phyloP scores from a whole-genome alignment of 2,797 vertebrate species.

The Spheniscus humboldti region DNA sequence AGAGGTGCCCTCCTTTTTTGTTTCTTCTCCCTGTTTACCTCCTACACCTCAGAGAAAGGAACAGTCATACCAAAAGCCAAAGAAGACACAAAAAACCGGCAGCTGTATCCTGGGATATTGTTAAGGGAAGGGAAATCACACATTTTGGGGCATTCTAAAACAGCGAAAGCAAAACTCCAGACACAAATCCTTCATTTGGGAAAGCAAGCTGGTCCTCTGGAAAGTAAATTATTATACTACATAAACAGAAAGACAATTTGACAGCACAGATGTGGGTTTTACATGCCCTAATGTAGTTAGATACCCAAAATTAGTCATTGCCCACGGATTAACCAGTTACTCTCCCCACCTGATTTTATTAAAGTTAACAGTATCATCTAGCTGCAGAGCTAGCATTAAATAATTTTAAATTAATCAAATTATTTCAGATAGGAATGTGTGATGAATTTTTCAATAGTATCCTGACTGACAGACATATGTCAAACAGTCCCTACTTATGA shows the following conservation, averaged over 20 bases:
- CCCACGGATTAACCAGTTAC: not conserved
- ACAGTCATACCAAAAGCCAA: not conserved
- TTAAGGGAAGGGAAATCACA: not conserved
- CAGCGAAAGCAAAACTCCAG: not conserved
- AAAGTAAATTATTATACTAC: not conserved
- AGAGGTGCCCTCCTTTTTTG: not conserved
- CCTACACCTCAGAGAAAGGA: not conserved
- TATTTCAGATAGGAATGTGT: not conserved
- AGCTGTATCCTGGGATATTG: not conserved
- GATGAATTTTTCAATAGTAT: not conserved
- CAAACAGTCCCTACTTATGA: not conserved
- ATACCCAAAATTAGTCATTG: not conserved
- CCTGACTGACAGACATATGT: not conserved
- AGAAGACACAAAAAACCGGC: not conserved
- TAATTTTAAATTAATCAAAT: not conserved
- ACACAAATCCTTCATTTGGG: not conserved
- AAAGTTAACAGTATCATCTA: not conserved
- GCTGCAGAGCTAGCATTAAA: not conserved
- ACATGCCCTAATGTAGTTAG: not conserved
- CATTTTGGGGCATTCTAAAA: not conserved
- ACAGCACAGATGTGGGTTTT: not conserved
- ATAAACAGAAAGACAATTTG: not conserved
- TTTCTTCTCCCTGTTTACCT: not conserved
- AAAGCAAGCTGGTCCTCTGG: not conserved
- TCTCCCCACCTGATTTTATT: not conserved